Conservation (phyloP, 1,140 invertebrate species). For the Drosophila erecta region DNA sequence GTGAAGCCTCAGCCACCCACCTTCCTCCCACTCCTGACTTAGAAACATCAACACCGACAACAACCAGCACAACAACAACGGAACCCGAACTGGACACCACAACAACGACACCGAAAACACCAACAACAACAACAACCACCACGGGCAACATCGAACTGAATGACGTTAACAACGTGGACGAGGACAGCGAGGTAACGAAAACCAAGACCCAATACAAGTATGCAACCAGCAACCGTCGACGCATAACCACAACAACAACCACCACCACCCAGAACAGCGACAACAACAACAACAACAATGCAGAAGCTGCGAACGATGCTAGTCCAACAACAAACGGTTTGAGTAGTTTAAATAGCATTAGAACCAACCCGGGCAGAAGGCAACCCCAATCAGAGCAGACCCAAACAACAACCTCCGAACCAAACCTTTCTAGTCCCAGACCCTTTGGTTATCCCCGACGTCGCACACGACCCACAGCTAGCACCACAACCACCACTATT, state of each 20-base stretch:
- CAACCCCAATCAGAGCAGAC: slow-evolving; percentile 53
- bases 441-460: slow-evolving; percentile 86
- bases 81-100: slow-evolving; percentile 64
- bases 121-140: slow-evolving; percentile 40
- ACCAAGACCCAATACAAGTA: slow-evolving; percentile 59
- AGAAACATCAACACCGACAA: slow-evolving; percentile 31
- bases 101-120: slow-evolving; percentile 22
- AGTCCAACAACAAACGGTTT: slow-evolving; percentile 71
- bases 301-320: slow-evolving; percentile 69
- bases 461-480: slow-evolving; percentile 71
- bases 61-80: slow-evolving; percentile 52
- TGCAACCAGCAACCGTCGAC: slow-evolving; percentile 44
- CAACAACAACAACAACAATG: slow-evolving; percentile 47
- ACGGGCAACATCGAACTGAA: slow-evolving; percentile 36
- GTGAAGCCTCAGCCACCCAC: slow-evolving; percentile 21
- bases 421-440: slow-evolving; percentile 85
- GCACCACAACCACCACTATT: slow-evolving; percentile 35
- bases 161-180: slow-evolving; percentile 48
- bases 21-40: slow-evolving; percentile 40
- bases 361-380: slow-evolving; percentile 72
- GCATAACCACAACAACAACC: slow-evolving; percentile 46
- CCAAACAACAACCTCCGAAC: slow-evolving; percentile 56
- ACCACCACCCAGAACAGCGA: slow-evolving; percentile 30
- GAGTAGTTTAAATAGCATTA: slow-evolving; percentile 73
- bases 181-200: slow-evolving; percentile 71